Evolutionary conservation across 1,140 invertebrate genomes (phyloP).

Genomic region (Listronotus oregonensis): DNA sequence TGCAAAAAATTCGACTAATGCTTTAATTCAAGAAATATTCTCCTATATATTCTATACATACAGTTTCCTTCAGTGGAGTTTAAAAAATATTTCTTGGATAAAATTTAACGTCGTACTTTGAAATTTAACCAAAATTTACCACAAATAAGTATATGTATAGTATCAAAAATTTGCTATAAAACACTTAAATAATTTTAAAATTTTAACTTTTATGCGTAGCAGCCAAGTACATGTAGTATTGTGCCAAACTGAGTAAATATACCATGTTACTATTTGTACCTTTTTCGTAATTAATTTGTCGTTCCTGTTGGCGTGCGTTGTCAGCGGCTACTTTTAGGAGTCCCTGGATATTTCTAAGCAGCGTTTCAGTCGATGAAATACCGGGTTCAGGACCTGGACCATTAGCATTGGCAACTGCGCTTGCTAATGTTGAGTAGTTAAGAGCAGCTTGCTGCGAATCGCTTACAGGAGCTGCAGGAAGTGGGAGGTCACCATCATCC

Average conservation of each 20-base stretch:
- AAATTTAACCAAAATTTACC: too few species aligned
- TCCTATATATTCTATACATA: too few species aligned
- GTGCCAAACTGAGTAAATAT: constrained; percentile 55
- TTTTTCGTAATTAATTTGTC: constrained; percentile 95
- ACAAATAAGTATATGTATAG: not conserved
- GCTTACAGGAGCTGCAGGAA: constrained; percentile 62
- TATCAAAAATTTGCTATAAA: not conserved
- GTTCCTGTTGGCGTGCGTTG: constrained; percentile 92
- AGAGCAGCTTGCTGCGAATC: constrained; percentile 70
- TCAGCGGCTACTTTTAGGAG: constrained; percentile 93
- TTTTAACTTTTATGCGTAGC: constrained; percentile 55
- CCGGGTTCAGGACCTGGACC: constrained; percentile 58
- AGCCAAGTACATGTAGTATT: constrained; percentile 57
- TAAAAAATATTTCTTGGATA: too few species aligned
- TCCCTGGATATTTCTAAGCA: constrained; percentile 93
- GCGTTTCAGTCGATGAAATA: constrained; percentile 86
- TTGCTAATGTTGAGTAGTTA: constrained; percentile 72
- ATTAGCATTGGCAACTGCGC: constrained; percentile 58
- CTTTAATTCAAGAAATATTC: too few species aligned
- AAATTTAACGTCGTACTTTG: too few species aligned
- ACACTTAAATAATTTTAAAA: not conserved
- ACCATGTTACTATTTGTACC: constrained; percentile 68
- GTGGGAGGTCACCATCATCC: constrained; percentile 71
- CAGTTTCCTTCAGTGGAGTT: too few species aligned
- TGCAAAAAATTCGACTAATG: too few species aligned